Conservation (phyloP, 2,888 invertebrate genomes). For the Coecobrya sp. region DNA sequence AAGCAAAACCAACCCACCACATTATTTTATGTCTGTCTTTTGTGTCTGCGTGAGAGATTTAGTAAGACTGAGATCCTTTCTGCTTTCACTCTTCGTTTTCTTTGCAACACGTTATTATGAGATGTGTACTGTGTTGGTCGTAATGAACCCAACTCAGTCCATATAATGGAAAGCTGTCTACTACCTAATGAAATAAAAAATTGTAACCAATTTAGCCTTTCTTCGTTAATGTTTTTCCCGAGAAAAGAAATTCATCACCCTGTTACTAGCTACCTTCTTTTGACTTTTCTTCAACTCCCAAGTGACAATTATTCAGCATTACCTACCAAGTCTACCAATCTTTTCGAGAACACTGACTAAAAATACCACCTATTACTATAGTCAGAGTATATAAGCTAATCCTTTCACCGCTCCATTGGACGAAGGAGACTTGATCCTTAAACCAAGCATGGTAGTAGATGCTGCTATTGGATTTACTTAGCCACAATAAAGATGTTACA, state of each 20-base stretch:
- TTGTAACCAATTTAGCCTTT: constrained; percentile 73
- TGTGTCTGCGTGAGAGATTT: constrained; percentile 36
- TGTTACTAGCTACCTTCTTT: constrained; percentile 50
- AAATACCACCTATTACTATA: too few species aligned
- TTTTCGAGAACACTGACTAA: constrained; percentile 6
- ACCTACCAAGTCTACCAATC: constrained; percentile 36
- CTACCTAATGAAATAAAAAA: constrained; percentile 81
- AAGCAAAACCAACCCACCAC: constrained; percentile 17
- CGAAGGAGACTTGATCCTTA: neutral
- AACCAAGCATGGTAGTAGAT: neutral
- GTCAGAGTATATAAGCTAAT: neutral
- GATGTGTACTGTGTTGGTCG: constrained; percentile 30
- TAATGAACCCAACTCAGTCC: constrained; percentile 52
- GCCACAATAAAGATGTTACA: neutral
- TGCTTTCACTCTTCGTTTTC: constrained; percentile 43
- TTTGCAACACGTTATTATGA: constrained; percentile 63
- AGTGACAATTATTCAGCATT: constrained; percentile 75
- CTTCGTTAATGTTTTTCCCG: constrained; percentile 74
- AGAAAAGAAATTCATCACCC: constrained; percentile 72
- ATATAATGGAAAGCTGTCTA: constrained; percentile 73
- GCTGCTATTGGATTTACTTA: neutral
- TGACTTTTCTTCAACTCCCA: constrained; percentile 47
- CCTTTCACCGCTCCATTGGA: neutral
- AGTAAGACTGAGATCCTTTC: constrained; percentile 18
- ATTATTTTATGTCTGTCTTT: constrained; percentile 16